Conservation (phyloP, 2,113 vertebrate genomes). For the Aepyceros melampus region DNA sequence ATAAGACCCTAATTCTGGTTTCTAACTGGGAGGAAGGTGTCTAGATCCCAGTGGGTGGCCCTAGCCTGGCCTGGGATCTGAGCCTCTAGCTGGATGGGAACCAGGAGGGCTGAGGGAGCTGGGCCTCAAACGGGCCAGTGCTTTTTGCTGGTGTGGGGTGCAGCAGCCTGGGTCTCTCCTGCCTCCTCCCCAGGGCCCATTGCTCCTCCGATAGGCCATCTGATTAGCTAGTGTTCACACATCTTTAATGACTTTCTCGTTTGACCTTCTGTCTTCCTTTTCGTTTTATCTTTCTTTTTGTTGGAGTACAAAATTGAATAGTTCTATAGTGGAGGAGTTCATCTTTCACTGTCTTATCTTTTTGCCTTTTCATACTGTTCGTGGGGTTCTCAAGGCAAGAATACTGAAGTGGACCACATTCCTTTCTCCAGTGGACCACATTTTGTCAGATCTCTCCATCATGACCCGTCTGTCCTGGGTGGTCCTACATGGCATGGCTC, state of each 20-base stretch:
- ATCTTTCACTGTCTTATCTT: not conserved
- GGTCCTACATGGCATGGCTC: fast-evolving
- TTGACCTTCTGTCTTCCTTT: not conserved
- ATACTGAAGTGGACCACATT: not conserved
- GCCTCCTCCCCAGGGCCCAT: not conserved
- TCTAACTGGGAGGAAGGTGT: not conserved
- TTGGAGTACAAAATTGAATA: not conserved
- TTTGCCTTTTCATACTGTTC: not conserved
- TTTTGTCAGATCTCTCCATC: not conserved
- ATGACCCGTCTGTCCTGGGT: not conserved
- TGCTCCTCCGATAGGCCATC: not conserved
- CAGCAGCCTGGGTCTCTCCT: not conserved
- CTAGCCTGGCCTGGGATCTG: not conserved
- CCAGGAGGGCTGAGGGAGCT: not conserved
- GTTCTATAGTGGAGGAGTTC: not conserved
- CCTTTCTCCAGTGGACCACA: not conserved
- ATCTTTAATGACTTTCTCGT: not conserved
- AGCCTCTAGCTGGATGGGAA: not conserved
- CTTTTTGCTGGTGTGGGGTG: not conserved
- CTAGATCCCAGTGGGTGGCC: not conserved
- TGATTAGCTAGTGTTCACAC: not conserved
- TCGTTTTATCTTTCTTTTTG: not conserved
- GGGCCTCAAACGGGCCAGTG: not conserved
- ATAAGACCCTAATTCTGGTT: not conserved
- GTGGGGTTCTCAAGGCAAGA: not conserved